phyloP scores from a whole-genome alignment of 2,797 vertebrate species.

The Sibirionetta formosa region DNA sequence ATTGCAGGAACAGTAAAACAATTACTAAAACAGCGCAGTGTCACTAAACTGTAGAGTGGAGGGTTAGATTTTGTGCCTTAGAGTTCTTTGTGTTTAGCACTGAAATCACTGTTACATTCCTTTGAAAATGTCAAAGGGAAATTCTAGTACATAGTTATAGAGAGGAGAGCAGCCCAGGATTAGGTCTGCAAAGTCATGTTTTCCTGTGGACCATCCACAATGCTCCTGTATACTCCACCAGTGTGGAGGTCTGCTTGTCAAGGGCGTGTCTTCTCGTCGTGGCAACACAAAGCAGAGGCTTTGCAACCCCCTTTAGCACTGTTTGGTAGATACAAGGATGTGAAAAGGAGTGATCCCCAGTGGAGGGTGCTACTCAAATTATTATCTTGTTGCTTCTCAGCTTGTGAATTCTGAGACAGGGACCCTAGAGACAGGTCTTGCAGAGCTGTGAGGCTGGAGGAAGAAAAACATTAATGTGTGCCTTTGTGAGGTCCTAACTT shows the following conservation, averaged over 20 bases:
- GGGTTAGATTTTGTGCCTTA: neutral
- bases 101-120: neutral
- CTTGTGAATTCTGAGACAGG: neutral
- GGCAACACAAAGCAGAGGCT: neutral
- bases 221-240: neutral
- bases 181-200: neutral
- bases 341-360: neutral
- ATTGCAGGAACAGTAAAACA: neutral
- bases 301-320: neutral
- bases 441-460: neutral
- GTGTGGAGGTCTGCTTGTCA: neutral
- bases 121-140: neutral
- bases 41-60: neutral
- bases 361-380: neutral
- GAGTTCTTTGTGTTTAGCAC: neutral
- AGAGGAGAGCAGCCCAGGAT: neutral
- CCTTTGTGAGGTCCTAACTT: constrained; percentile 3
- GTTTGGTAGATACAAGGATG: neutral
- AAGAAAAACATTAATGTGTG: neutral
- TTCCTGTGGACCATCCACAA: neutral
- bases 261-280: neutral
- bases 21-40: neutral
- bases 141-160: neutral
- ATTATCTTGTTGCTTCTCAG: neutral
- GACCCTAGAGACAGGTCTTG: neutral